Conservation (phyloP, 64 coral and sea anemone species). For the Trachythela sp. region DNA sequence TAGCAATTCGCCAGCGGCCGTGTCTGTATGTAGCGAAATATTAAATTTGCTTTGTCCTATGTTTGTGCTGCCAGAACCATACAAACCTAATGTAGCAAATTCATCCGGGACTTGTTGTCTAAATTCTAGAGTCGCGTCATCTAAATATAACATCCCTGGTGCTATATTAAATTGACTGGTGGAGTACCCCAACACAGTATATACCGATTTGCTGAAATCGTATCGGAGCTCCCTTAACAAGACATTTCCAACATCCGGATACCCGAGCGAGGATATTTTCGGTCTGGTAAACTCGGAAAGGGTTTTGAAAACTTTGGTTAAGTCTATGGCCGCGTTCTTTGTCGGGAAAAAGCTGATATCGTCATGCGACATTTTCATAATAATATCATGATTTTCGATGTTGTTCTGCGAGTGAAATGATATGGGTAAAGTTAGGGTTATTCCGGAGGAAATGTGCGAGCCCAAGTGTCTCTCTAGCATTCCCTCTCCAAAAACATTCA, state of each 20-base stretch:
- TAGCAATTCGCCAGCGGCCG: constrained; percentile 55
- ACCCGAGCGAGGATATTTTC: constrained; percentile 56
- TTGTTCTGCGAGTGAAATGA: constrained; percentile 35
- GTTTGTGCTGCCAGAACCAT: constrained; percentile 35
- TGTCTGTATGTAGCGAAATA: constrained; percentile 59
- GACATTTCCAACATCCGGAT: constrained; percentile 55
- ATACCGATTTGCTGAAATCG: constrained; percentile 69
- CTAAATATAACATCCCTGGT: constrained; percentile 60
- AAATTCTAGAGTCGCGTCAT: constrained; percentile 56
- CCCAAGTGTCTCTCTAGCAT: constrained; percentile 71
- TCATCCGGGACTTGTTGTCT: constrained; percentile 74
- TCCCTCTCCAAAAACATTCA: constrained; percentile 81
- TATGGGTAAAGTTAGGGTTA: constrained; percentile 72
- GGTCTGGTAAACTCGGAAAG: constrained; percentile 66
- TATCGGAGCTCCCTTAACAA: constrained; percentile 84
- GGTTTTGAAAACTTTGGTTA: constrained; percentile 61
- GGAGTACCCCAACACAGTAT: constrained; percentile 57
- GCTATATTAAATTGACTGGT: constrained; percentile 51
- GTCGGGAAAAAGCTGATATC: constrained; percentile 70
- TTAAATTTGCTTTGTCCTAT: constrained; percentile 68
- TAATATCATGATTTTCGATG: neutral
- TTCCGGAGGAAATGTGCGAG: constrained; percentile 81
- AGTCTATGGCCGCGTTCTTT: constrained; percentile 67
- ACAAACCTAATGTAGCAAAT: constrained; percentile 72
- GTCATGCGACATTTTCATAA: neutral